These are phyloP conservation scores for Paracyclopina nana DNA, from an alignment of 1,140 invertebrate genomes.

Conservation along the genomic window DNA sequence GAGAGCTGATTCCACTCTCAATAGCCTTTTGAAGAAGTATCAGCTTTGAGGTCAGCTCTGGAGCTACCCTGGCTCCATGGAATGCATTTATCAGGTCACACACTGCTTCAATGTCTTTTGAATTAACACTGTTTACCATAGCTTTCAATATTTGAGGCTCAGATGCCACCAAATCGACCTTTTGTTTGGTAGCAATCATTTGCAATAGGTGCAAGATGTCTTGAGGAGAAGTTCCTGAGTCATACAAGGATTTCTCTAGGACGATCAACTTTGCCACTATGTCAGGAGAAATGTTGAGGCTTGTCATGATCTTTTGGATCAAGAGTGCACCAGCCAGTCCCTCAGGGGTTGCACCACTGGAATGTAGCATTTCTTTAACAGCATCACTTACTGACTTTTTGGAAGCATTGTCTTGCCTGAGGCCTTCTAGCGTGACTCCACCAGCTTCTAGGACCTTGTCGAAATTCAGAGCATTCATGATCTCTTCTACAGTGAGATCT, in stretches of 20 bases:
- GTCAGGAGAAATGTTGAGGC: background rate
- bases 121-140: background rate
- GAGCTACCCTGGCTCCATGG: background rate
- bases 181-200: background rate
- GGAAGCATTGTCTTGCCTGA: too few species aligned
- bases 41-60: conserved; percentile 5
- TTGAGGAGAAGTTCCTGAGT: conserved; percentile 9
- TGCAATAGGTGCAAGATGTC: conserved; percentile 6
- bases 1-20: background rate
- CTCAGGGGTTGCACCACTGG: too few species aligned
- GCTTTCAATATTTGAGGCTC: background rate
- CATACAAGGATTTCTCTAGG: conserved; percentile 12
- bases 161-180: background rate
- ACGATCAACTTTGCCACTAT: background rate
- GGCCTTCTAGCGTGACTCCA: background rate
- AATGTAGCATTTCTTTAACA: too few species aligned
- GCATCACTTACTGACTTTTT: too few species aligned
- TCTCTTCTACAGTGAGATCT: conserved; percentile 7
- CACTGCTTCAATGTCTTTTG: conserved; percentile 1
- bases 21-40: conserved; percentile 4
- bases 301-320: conserved; percentile 6
- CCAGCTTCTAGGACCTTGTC: conserved; percentile 2
- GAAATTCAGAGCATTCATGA: conserved; percentile 1
- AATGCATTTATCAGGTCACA: conserved; percentile 8
- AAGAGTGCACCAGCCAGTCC: too few species aligned